Conservation (phyloP, 2,797 vertebrate species). For the Lemur catta region DNA sequence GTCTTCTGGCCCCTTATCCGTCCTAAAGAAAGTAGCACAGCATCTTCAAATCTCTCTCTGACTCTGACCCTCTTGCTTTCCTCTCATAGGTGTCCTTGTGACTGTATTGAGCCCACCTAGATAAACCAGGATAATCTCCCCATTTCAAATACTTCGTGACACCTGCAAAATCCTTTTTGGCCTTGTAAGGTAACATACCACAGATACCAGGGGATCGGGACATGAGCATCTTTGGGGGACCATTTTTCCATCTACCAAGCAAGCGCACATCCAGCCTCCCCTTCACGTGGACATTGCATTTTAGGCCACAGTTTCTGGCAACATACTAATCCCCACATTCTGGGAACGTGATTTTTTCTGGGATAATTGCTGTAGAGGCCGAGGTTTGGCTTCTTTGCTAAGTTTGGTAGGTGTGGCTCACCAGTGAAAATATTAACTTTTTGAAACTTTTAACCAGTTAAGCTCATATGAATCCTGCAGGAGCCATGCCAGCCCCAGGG, state of each 20-base stretch:
- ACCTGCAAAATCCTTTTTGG: neutral
- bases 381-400: slow-evolving; percentile 37
- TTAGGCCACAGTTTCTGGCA: neutral
- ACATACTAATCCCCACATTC: neutral
- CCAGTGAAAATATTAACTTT: slow-evolving; percentile 20
- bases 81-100: neutral
- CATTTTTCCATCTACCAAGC: neutral
- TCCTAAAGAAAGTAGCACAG: neutral
- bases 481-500: neutral
- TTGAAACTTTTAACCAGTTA: neutral
- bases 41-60: neutral
- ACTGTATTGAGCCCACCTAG: neutral
- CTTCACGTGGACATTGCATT: neutral
- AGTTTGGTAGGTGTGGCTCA: neutral
- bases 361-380: slow-evolving; percentile 5
- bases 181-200: neutral
- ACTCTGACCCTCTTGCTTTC: neutral
- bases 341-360: neutral
- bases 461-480: neutral
- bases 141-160: neutral
- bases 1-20: neutral
- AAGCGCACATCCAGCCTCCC: neutral
- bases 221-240: neutral
- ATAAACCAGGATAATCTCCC: neutral
- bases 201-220: neutral